A percentile compares a stretch with the other conserved stretches of the same genome.
These are phyloP conservation scores for Mystacornis crossleyi DNA, from an alignment of 2,113 vertebrate genomes.

Conservation along the genomic window DNA sequence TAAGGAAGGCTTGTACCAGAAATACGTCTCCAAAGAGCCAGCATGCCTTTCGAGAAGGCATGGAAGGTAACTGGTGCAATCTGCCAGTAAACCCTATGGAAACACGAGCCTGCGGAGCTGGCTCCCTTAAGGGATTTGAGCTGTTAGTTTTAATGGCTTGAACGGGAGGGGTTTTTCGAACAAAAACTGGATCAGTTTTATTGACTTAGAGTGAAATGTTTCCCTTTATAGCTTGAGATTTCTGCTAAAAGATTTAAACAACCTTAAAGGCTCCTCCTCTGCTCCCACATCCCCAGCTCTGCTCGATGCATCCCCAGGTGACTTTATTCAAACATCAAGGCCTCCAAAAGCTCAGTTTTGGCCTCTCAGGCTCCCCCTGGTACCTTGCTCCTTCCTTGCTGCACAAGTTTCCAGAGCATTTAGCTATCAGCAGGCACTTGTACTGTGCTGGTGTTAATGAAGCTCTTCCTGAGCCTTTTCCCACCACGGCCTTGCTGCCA, in stretches of 20 bases:
- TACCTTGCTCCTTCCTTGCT: not conserved
- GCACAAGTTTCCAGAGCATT: not conserved
- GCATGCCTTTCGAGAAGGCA: not conserved
- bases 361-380: not conserved
- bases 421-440: not conserved
- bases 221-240: constrained; percentile 20
- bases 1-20: not conserved
- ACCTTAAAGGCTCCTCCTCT: not conserved
- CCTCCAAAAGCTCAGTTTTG: not conserved
- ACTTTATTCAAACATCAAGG: not conserved
- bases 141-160: constrained; percentile 22
- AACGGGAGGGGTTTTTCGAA: not conserved
- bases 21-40: not conserved
- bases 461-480: not conserved
- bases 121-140: constrained; percentile 1
- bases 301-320: not conserved
- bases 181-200: constrained; percentile 53
- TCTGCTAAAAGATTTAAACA: constrained; percentile 35
- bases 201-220: constrained; percentile 26
- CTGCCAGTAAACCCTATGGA: not conserved
- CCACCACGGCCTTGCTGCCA: fast-evolving
- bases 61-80: not conserved
- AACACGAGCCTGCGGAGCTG: not conserved
- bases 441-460: not conserved
- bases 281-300: not conserved